phyloP scores from a whole-genome alignment of 2,113 vertebrate species.

The Lucifuga dentata region DNA sequence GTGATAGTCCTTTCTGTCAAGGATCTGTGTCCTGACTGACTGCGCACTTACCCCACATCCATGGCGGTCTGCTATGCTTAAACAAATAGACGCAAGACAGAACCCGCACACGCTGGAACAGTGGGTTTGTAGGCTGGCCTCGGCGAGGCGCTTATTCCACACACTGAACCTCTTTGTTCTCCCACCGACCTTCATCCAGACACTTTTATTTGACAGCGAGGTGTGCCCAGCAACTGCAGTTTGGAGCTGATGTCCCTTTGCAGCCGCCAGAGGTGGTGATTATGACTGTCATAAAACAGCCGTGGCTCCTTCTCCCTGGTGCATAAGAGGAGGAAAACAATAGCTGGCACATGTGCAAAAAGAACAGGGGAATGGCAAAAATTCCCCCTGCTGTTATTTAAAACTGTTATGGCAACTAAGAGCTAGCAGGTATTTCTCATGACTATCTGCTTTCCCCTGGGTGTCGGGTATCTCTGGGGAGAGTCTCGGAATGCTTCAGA shows the following conservation, averaged over 20 bases:
- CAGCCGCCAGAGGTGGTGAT: conserved; percentile 62
- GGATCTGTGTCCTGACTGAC: conserved; percentile 7
- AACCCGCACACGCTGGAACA: not conserved
- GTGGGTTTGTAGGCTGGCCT: conserved; percentile 3
- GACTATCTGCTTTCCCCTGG: conserved; percentile 76
- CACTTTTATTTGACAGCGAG: conserved; percentile 75
- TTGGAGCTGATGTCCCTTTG: conserved; percentile 63
- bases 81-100: conserved; percentile 36
- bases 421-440: conserved; percentile 79
- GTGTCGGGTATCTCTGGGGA: conserved; percentile 70
- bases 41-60: conserved; percentile 14
- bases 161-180: conserved; percentile 72
- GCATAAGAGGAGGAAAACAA: conserved; percentile 56
- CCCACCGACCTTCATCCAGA: conserved; percentile 63
- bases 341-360: conserved; percentile 54
- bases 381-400: conserved; percentile 68
- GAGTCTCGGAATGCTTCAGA: conserved; percentile 66
- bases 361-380: conserved; percentile 64
- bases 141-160: conserved; percentile 22
- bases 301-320: conserved; percentile 52
- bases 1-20: conserved; percentile 50
- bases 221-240: conserved; percentile 53
- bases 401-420: conserved; percentile 59
- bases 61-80: conserved; percentile 29
- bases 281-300: conserved; percentile 65